Evolutionary conservation across 2,888 invertebrate species (phyloP), one percentile per base, ranked within the genome.

Genomic region (Cylindroiulus punctatus): DNA sequence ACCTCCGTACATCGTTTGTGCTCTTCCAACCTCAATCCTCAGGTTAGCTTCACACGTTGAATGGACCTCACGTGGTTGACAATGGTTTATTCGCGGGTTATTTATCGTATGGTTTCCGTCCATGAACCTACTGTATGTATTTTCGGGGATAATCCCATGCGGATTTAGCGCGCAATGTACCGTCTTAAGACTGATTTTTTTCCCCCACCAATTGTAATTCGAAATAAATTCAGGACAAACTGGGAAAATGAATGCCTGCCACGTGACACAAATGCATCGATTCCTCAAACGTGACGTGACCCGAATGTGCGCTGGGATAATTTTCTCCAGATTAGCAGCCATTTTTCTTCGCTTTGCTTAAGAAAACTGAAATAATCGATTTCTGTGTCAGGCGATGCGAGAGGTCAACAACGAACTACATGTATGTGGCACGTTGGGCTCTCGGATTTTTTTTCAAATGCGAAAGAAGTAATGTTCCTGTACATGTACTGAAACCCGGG

Each of bases 321-420:
- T 65, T 65, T 65, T 65, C 5, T 8, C 22, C 26, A 65, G 65
- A 65, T 65, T 65, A 65, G 65, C 65, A n/a, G 65, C 65, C 65
- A 65, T 65, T 65, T 52, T 65, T 65, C 26, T 65, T 65, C 65
- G 26, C 26, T 65, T 65, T 65, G 65, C 65, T 65, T 65, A 65
- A 65, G 65, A 65, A 65, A 65, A 65, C 65, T 22, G 65, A 65
- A 65, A 65, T 65, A 65, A 65, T 65, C 65, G 65, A 65, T 65
- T 26, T 65, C 26, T 65, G 65, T 65, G 65, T 65, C 65, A 65
- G 65, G 65, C 65, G 65, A 65, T 22, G 65, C 65, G 65, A 26
- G 65, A 65, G 65, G 65, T 65, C 65, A 65, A 26, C 65, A 65
- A 65, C 10, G 65, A 65, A 10, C 65, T 1, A 19, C 26, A n/a